Conservation (phyloP, 2,888 invertebrate genomes). For the Eulithis prunata region DNA sequence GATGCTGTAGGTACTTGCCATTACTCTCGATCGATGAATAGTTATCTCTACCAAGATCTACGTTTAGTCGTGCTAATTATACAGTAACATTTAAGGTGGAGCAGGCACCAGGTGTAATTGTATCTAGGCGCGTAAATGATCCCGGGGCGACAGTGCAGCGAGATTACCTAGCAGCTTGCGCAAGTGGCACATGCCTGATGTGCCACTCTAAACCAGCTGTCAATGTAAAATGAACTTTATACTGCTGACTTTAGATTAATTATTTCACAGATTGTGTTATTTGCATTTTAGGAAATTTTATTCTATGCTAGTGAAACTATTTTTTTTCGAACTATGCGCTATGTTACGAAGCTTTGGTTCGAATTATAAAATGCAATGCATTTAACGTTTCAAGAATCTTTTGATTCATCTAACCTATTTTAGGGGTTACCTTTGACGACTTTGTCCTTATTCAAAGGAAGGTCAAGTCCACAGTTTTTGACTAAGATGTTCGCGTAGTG, state of each 20-base stretch:
- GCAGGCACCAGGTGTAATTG: constrained; percentile 48
- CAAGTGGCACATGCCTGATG: background rate
- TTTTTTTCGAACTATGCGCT: too few species aligned
- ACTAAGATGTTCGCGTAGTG: constrained; percentile 1
- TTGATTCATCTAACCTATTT: too few species aligned
- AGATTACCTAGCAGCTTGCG: constrained; percentile 22
- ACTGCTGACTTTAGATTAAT: background rate
- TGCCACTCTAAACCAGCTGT: constrained; percentile 1
- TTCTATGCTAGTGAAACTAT: too few species aligned
- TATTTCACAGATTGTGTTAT: background rate
- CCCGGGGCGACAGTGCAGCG: constrained; percentile 58
- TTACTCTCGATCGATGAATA: constrained; percentile 20
- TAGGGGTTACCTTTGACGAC: too few species aligned
- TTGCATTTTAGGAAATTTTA: too few species aligned
- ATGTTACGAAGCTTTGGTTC: too few species aligned
- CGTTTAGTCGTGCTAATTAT: constrained; percentile 54
- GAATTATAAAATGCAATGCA: too few species aligned
- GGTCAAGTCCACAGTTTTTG: background rate
- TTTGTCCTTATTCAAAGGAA: too few species aligned
- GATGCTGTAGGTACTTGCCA: constrained; percentile 10
- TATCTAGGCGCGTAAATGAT: constrained; percentile 70
- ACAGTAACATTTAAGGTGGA: constrained; percentile 44
- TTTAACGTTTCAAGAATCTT: too few species aligned
- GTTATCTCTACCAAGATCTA: constrained; percentile 38
- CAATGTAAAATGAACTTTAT: constrained; percentile 14